Conservation (phyloP, 2,888 invertebrate species). For the Sialis fuliginosa region DNA sequence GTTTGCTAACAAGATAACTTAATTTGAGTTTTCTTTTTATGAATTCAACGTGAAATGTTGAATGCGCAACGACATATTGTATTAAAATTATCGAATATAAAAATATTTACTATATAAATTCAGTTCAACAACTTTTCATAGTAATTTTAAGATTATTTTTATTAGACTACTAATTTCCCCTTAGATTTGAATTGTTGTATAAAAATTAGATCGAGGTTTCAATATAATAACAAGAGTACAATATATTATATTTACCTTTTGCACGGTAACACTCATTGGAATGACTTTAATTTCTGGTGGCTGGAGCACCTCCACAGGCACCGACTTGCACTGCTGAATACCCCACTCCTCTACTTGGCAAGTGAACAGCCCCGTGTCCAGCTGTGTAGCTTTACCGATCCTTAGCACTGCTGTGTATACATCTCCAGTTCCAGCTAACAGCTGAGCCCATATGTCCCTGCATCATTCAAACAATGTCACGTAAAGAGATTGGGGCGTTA, state of each 20-base stretch:
- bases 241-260: conserved; percentile 38
- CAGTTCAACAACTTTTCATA: too few relatives aligned
- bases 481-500: not conserved
- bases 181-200: too few relatives aligned
- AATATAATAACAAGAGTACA: too few relatives aligned
- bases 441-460: conserved; percentile 50
- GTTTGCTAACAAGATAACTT: too few relatives aligned
- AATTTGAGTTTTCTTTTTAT: too few relatives aligned
- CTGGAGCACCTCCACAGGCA: conserved; percentile 38
- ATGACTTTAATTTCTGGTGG: conserved; percentile 49
- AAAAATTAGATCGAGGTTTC: too few relatives aligned
- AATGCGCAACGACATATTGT: too few relatives aligned
- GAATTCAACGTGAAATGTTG: too few relatives aligned
- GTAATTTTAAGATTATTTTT: too few relatives aligned
- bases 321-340: conserved; percentile 47
- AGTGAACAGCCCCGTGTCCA: conserved; percentile 63
- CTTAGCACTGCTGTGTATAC: conserved; percentile 51
- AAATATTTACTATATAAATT: too few relatives aligned
- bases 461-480: conserved; percentile 10
- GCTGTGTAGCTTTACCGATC: conserved; percentile 45
- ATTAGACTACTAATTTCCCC: too few relatives aligned
- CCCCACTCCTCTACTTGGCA: conserved; percentile 58
- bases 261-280: conserved; percentile 50
- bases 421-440: conserved; percentile 32
- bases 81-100: too few relatives aligned